Percentiles rank a stretch among this genome's conserved stretches.
Conservation (phyloP, 1,140 invertebrate species). For the Brachionus calyciflorus region DNA sequence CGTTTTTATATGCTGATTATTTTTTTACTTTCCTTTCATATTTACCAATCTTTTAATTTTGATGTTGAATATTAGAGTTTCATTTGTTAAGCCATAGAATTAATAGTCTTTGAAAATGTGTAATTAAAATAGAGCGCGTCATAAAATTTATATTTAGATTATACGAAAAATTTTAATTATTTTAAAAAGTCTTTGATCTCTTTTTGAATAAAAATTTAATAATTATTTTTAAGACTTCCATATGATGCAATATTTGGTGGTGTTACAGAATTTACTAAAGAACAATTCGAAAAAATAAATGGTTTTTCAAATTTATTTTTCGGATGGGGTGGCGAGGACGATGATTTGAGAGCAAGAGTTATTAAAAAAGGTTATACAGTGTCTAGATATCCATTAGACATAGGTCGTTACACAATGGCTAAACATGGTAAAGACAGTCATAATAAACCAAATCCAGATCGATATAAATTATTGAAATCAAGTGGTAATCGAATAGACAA, state of each 20-base stretch:
- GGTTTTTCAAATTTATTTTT: conserved; percentile 49
- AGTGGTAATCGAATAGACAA: background rate
- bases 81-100: too few relatives aligned
- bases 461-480: conserved; percentile 16
- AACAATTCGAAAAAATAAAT: conserved; percentile 47
- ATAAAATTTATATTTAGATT: too few relatives aligned
- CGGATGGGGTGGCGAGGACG: conserved; percentile 48
- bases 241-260: conserved; percentile 49
- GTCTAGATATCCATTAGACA: conserved; percentile 77
- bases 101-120: too few relatives aligned
- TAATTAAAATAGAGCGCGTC: too few relatives aligned
- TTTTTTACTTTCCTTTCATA: too few relatives aligned
- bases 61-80: too few relatives aligned
- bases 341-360: conserved; percentile 59
- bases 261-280: conserved; percentile 48
- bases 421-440: conserved; percentile 64
- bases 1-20: too few relatives aligned
- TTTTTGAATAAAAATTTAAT: too few relatives aligned
- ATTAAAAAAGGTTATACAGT: conserved; percentile 75
- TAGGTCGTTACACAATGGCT: conserved; percentile 85
- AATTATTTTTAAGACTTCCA: conserved; percentile 44
- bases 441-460: conserved; percentile 17
- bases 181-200: too few relatives aligned
- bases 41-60: too few relatives aligned
- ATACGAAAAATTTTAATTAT: too few relatives aligned